Evolutionary conservation across 53 echinoderm and acorn worm genomes (phyloP).

Genomic region (Apostichopus leukothele): DNA sequence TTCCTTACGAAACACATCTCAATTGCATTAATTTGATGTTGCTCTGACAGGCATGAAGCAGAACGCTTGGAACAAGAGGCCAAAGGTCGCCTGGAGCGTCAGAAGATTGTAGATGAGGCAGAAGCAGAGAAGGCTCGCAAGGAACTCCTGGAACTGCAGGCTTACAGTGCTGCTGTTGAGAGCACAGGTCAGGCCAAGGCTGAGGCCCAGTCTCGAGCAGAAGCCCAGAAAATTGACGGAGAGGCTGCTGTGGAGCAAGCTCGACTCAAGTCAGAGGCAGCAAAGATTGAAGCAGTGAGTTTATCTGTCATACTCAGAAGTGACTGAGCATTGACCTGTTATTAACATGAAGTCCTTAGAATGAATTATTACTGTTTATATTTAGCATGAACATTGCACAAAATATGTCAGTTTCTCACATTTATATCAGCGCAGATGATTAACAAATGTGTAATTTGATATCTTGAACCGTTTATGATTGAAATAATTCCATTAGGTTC

Average conservation of each 20-base stretch:
- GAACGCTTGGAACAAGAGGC: conserved; percentile 96
- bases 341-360: too few relatives aligned
- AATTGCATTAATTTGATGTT: background rate
- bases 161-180: conserved; percentile 98
- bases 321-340: too few relatives aligned
- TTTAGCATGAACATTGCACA: too few relatives aligned
- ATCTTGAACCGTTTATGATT: too few relatives aligned
- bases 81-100: conserved; percentile 92
- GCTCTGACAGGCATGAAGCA: conserved; percentile 81
- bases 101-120: conserved; percentile 97
- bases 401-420: too few relatives aligned
- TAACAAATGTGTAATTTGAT: too few relatives aligned
- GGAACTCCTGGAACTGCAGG: conserved; percentile 89
- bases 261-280: conserved; percentile 94
- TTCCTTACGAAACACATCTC: background rate
- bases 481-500: too few relatives aligned
- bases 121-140: conserved; percentile 98
- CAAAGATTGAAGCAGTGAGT: conserved; percentile 76
- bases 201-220: conserved; percentile 94
- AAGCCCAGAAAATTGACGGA: conserved; percentile 93
- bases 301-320: background rate
- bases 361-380: too few relatives aligned
- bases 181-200: conserved; percentile 99
- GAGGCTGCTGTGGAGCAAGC: conserved; percentile 98
- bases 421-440: too few relatives aligned